Evolutionary conservation across 2,888 invertebrate species (phyloP).

Genomic region (Himalopsyche tibetana): DNA sequence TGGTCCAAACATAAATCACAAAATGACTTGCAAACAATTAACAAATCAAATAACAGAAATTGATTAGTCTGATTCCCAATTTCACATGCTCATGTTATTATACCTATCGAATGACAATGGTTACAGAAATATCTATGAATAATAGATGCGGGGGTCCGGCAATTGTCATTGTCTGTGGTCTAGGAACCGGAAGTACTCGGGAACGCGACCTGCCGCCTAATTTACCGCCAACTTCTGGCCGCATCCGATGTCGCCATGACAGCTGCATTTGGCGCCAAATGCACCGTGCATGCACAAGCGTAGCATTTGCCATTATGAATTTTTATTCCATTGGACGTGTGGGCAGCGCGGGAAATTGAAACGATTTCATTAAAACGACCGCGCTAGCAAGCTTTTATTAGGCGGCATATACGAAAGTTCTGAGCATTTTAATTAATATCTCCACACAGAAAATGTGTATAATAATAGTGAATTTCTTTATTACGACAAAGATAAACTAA

Average conservation of each 20-base stretch:
- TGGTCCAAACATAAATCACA: too few relatives aligned
- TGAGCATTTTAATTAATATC: too few relatives aligned
- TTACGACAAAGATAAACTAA: too few relatives aligned
- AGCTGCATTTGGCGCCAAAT: constrained; percentile 40
- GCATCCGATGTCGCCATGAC: constrained; percentile 7
- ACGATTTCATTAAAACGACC: not conserved
- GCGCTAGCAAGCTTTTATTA: not conserved
- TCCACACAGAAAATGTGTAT: too few relatives aligned
- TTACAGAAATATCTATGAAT: not conserved
- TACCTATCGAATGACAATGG: not conserved
- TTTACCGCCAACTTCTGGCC: constrained; percentile 15
- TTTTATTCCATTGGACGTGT: constrained; percentile 33
- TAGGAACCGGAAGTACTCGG: constrained; percentile 32
- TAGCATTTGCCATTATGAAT: not conserved
- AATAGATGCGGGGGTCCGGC: constrained; percentile 14
- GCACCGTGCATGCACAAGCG: constrained; percentile 6
- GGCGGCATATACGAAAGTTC: not conserved
- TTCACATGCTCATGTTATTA: not conserved
- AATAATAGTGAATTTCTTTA: too few relatives aligned
- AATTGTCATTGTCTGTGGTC: constrained; percentile 27
- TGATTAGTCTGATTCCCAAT: not conserved
- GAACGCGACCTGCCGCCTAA: constrained; percentile 24
- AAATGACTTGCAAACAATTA: too few relatives aligned
- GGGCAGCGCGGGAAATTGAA: not conserved
- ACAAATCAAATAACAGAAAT: not conserved